Evolutionary conservation across 2,888 invertebrate genomes (phyloP), one percentile per base, ranked within the genome.

Genomic region (Campoplex capitator): DNA sequence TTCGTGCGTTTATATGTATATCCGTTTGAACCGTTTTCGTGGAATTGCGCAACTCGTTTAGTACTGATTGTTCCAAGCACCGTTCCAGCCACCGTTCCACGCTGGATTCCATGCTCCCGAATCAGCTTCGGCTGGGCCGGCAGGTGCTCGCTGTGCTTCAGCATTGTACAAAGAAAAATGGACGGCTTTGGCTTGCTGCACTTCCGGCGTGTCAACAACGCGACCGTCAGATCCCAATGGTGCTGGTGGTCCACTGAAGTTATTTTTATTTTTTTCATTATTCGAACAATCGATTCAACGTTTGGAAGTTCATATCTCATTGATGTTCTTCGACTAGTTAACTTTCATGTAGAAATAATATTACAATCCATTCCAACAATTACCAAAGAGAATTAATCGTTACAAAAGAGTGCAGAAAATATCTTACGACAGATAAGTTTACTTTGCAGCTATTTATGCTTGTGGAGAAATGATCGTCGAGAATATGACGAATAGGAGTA

Each of bases 161-260:
- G 94, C 93, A 83, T 91, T 93, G 91, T 91, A 94, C 48, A 94
- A 89, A 8, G 94, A 92, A 88, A 94, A 94, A 85, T 94, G 94
- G 16, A 92, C 88, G 1, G 94, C 94, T 87, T 94, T 95, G 48
- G 95, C 94, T 82, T 93, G 92, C 68, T 93, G 92, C 9, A 95
- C 94, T 88, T 95, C 95, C 32, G 95, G 92, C 13, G 94, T 95
- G 89, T 95, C 95, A 8, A 94, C 91, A 18, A 94, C 94, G 28
- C 94, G 92, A 13, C 94, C 94, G 51, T 94, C 94, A 0, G 94
- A 91, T 62, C 94, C 94, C 56, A 94, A 70, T 4, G 94, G 94
- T 6, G 94, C 94, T 77, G 94, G 94, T 68, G 94, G 94, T 75
- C 94, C 94, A 48, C 94, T 94, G 45, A 9, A 82, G 58, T 79